Evolutionary conservation across 2,888 invertebrate genomes (phyloP).

Genomic region (Chloromyia formosa): DNA sequence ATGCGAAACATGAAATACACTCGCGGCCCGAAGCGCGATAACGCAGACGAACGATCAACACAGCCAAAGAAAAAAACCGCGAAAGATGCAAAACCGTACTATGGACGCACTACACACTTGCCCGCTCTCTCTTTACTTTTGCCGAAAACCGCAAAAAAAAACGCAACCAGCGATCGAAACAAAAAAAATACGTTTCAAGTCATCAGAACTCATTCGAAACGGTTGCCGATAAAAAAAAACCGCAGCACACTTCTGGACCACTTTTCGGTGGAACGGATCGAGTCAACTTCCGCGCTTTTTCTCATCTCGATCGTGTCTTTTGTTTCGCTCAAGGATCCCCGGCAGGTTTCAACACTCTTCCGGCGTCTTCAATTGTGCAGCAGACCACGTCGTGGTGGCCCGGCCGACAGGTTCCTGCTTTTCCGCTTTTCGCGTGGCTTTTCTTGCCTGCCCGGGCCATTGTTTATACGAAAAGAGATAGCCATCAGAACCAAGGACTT

Average conservation of each 20-base stretch:
- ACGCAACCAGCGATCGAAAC: not conserved
- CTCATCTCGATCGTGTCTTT: not conserved
- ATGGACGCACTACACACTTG: not conserved
- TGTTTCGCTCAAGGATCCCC: conserved; percentile 14
- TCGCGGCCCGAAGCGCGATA: not conserved
- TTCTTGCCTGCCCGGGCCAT: conserved; percentile 25
- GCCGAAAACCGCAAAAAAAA: not conserved
- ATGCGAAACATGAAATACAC: too few species aligned
- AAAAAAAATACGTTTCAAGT: not conserved
- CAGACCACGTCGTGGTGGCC: not conserved
- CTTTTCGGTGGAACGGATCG: too few species aligned
- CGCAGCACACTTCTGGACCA: not conserved
- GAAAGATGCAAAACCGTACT: too few species aligned
- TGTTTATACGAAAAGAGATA: conserved; percentile 56
- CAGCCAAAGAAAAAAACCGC: not conserved
- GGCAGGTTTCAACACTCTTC: conserved; percentile 10
- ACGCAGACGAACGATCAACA: not conserved
- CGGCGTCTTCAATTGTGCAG: conserved; percentile 30
- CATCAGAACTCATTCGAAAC: not conserved
- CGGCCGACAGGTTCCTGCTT: conserved; percentile 18
- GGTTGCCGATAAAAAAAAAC: conserved; percentile 12
- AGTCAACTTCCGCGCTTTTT: too few species aligned
- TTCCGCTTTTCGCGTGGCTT: conserved; percentile 19
- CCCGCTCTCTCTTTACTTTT: not conserved
- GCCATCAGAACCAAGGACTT: conserved; percentile 62